A percentile compares a stretch with the other conserved stretches of the same genome.
Conservation (phyloP, 2,797 vertebrate genomes). For the Chrysocyon brachyurus region DNA sequence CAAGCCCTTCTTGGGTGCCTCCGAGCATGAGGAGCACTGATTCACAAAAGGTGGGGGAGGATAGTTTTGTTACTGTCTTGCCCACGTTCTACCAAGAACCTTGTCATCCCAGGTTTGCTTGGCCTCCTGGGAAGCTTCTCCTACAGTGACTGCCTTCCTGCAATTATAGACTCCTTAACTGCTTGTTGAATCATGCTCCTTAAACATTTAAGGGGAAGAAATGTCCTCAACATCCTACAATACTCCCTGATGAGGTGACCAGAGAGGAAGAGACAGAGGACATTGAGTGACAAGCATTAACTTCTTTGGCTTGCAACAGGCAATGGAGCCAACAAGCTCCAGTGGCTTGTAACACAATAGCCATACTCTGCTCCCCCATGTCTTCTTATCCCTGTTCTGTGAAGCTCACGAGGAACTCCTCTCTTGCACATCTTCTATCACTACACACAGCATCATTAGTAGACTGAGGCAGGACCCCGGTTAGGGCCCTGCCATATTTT, state of each 20-base stretch:
- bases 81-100: not conserved
- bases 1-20: not conserved
- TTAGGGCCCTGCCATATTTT: not conserved
- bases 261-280: not conserved
- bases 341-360: not conserved
- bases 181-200: not conserved
- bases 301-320: not conserved
- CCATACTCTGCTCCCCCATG: fast-evolving
- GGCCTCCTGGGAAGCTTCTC: not conserved
- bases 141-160: not conserved
- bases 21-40: not conserved
- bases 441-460: not conserved
- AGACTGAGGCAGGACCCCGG: not conserved
- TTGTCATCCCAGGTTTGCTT: not conserved
- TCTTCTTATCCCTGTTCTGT: not conserved
- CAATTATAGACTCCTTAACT: not conserved
- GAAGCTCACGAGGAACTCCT: not conserved
- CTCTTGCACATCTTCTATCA: not conserved
- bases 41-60: not conserved
- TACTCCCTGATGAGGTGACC: not conserved
- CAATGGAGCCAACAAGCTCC: not conserved
- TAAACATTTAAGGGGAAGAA: not conserved
- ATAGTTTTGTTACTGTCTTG: not conserved
- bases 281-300: not conserved
- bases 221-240: not conserved